Base-by-base conservation (phyloP, 2,888 invertebrate species). In the Vanessa cardui region DNA sequence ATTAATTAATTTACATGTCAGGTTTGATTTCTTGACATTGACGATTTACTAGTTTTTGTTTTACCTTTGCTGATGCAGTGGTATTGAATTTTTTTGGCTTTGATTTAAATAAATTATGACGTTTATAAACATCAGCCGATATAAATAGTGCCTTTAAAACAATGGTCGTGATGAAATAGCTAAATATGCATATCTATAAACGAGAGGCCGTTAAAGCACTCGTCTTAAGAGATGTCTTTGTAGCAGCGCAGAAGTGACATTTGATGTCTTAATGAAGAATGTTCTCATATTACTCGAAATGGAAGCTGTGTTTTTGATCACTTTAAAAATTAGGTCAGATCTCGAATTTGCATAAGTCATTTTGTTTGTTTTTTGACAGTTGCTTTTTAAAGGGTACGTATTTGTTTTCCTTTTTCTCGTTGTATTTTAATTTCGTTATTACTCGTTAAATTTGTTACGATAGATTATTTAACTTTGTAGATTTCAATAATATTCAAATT, bases 211-310 rank as follows among this genome's bases (percentile, higher is more conserved):
- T 46, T 33, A 63, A 50, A 61, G 67, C 50, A 54, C 50, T 70
- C 63, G 49, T 66, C 60, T 52, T 16, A 58, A 52, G 59, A 61
- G 52, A 45, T 45, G 50, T 58, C 64, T 66, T 63, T 61, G 66
- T 70, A n/a, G 15, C 21, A 16, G 1, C 52, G 20, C 46, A 26
- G 47, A 39, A 61, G 67, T 58, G 61, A 58, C 67, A 58, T 46
- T 58, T 54, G 54, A 66, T 47, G 70, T 64, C 39, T 58, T 58
- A 67, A 68, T 64, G 67, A 70, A 64, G 67, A 68, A 63, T 66
- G 39, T 39, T 39, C 39, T 60, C 52, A 61, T 63, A 67, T 70
- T 70, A 70, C 63, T 56, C 58, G 12, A 54, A 67, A 67, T 67
- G 64, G 60, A 52, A 18, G 60, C 46, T 49, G 20, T 49, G 31